phyloP scores from a whole-genome alignment of 2,113 vertebrate species.

The Hemiscyllium ocellatum region DNA sequence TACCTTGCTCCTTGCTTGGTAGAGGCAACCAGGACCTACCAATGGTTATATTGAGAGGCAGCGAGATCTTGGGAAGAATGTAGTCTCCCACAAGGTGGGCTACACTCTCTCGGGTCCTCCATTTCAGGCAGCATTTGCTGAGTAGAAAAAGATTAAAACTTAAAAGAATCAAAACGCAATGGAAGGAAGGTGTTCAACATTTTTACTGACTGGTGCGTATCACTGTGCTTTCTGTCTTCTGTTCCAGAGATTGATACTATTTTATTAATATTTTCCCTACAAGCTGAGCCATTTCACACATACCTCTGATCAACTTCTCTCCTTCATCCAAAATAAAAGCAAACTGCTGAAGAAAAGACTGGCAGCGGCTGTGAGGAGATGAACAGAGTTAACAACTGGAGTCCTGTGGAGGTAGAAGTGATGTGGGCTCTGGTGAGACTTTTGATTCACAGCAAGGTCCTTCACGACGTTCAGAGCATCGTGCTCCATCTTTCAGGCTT shows the following conservation, averaged over 20 bases:
- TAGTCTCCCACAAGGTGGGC: too few relatives aligned
- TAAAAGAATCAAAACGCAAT: background rate
- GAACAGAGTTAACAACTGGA: too few relatives aligned
- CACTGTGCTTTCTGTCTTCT: background rate
- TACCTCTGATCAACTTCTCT: background rate
- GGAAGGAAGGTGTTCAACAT: background rate
- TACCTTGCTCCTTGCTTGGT: too few relatives aligned
- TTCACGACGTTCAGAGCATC: too few relatives aligned
- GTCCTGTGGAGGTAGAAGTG: too few relatives aligned
- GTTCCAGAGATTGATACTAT: background rate
- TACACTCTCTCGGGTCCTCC: background rate
- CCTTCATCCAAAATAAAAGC: background rate
- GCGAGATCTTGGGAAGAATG: background rate
- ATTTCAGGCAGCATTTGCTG: background rate
- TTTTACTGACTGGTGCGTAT: constrained; percentile 26
- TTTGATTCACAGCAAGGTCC: too few relatives aligned
- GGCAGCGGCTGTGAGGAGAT: too few relatives aligned
- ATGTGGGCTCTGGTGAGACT: too few relatives aligned
- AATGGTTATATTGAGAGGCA: background rate
- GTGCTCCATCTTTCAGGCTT: too few relatives aligned
- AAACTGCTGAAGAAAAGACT: too few relatives aligned
- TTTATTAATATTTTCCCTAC: constrained; percentile 9
- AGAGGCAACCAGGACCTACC: too few relatives aligned
- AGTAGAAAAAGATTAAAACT: background rate
- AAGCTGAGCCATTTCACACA: background rate